Evolutionary conservation across 2,113 vertebrate species (phyloP).

Genomic region (Prochilodus magdalenae): DNA sequence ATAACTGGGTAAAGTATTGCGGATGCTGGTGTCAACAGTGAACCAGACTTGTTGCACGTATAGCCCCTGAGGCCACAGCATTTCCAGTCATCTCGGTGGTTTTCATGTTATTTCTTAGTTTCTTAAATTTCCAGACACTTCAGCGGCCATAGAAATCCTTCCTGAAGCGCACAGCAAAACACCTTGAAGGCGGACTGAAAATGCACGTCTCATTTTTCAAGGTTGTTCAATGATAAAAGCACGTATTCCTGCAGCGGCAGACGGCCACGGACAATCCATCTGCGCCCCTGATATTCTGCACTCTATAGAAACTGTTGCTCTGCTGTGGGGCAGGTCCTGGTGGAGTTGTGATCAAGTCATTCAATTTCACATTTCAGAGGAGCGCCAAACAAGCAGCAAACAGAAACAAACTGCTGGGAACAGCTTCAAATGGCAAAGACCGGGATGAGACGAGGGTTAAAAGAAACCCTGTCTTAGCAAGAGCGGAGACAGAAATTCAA

Average conservation of each 20-base stretch:
- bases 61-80: constrained; percentile 49
- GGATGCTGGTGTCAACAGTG: not conserved
- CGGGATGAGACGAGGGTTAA: constrained; percentile 26
- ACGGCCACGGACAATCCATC: constrained; percentile 50
- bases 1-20: constrained; percentile 14
- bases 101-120: constrained; percentile 63
- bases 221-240: constrained; percentile 76
- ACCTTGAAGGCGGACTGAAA: constrained; percentile 73
- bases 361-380: constrained; percentile 34
- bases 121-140: constrained; percentile 64
- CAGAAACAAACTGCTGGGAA: constrained; percentile 3
- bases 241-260: constrained; percentile 69
- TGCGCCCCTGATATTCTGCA: constrained; percentile 66
- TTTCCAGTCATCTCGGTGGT: constrained; percentile 32
- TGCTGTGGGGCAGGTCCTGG: constrained; percentile 19
- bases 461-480: constrained; percentile 25
- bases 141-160: constrained; percentile 63
- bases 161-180: constrained; percentile 64
- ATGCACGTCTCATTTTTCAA: constrained; percentile 68
- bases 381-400: constrained; percentile 26
- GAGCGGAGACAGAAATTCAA: constrained; percentile 28
- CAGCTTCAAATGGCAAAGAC: constrained; percentile 22
- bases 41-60: constrained; percentile 45
- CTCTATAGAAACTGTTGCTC: constrained; percentile 47
- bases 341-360: constrained; percentile 26